Evolutionary conservation across 2,888 invertebrate genomes (phyloP).

Genomic region (Hydroisotoma schaefferi): DNA sequence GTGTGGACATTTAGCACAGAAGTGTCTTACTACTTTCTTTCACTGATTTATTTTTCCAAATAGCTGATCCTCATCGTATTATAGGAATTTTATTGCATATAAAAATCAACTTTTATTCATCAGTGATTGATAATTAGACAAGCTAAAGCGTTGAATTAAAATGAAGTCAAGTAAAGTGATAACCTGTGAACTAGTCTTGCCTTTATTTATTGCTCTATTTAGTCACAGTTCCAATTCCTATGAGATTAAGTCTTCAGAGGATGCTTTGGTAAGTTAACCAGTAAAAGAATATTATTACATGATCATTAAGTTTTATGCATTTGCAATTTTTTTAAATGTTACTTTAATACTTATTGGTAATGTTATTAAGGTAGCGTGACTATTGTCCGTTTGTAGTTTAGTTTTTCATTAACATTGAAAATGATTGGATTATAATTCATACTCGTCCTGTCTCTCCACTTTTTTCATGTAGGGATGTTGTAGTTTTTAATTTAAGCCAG

Average conservation of each 20-base stretch:
- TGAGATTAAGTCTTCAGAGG: conserved; percentile 17
- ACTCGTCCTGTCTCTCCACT: too few species aligned
- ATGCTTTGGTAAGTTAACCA: conserved; percentile 32
- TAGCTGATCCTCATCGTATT: not conserved
- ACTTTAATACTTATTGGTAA: not conserved
- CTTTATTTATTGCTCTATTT: not conserved
- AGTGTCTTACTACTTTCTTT: too few species aligned
- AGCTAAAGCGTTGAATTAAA: not conserved
- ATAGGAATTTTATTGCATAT: not conserved
- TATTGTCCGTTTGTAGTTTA: not conserved
- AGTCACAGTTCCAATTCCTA: not conserved
- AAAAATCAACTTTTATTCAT: not conserved
- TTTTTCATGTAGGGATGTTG: too few species aligned
- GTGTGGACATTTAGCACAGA: too few species aligned
- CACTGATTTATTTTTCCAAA: too few species aligned
- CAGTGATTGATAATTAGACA: not conserved
- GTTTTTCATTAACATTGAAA: too few species aligned
- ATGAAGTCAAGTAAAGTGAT: conserved; percentile 1
- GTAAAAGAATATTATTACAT: too few species aligned
- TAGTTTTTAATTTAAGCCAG: too few species aligned
- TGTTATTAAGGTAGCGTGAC: not conserved
- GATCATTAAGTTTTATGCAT: too few species aligned
- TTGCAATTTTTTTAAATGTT: not conserved
- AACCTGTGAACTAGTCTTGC: conserved; percentile 12
- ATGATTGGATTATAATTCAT: too few species aligned